Percentiles rank a stretch among this genome's conserved stretches.
Conservation (phyloP, 1,140 invertebrate species). For the Thaumatotibia leucotreta region DNA sequence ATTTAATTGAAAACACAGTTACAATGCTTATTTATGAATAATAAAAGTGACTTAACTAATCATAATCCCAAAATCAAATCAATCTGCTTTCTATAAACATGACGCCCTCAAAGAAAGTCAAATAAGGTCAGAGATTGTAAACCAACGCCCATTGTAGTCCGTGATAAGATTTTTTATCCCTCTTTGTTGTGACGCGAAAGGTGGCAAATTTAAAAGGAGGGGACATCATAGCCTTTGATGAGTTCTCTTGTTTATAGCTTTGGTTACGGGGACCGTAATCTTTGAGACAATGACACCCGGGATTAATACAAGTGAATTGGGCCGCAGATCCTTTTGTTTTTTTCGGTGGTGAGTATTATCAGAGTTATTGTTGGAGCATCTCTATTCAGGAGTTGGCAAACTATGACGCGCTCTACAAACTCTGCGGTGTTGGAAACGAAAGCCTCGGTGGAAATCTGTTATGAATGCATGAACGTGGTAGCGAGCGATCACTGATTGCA, state of each 20-base stretch:
- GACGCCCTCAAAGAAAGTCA: constrained; percentile 5
- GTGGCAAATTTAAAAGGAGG: constrained; percentile 32
- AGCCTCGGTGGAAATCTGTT: not conserved
- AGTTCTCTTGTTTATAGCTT: constrained; percentile 39
- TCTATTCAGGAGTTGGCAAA: not conserved
- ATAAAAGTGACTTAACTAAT: not conserved
- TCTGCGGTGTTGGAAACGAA: not conserved
- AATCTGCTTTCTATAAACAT: constrained; percentile 15
- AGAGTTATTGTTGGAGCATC: constrained; percentile 4
- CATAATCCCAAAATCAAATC: constrained; percentile 5
- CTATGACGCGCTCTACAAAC: not conserved
- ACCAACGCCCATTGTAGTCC: constrained; percentile 14
- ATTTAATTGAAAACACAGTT: too few relatives aligned
- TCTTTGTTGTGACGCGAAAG: constrained; percentile 18
- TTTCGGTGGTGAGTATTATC: not conserved
- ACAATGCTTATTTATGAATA: not conserved
- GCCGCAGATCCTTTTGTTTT: not conserved
- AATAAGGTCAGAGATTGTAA: constrained; percentile 9
- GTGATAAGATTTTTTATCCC: constrained; percentile 23
- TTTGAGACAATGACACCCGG: constrained; percentile 30
- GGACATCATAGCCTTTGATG: constrained; percentile 39
- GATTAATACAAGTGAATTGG: constrained; percentile 9
- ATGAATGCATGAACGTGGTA: not conserved
- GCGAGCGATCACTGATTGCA: too few relatives aligned
- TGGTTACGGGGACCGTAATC: constrained; percentile 34